A percentile compares a stretch with the other conserved stretches of the same genome.
Evolutionary conservation across 2,797 vertebrate species (phyloP).

Genomic region (Mionectes olivaceus): DNA sequence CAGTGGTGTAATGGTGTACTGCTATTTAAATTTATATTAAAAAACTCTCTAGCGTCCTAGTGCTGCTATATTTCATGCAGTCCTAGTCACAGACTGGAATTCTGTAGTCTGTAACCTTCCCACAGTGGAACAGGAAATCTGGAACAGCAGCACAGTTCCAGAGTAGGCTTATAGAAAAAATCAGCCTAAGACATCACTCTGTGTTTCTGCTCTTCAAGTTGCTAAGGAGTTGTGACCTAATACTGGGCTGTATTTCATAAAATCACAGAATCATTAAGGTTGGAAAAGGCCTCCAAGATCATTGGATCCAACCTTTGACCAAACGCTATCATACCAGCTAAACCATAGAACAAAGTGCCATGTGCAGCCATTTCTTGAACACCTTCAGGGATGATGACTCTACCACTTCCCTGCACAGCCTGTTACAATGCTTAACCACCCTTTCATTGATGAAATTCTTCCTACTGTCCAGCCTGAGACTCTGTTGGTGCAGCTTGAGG

Average conservation of each 20-base stretch:
- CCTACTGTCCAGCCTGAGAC: not conserved
- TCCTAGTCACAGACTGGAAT: not conserved
- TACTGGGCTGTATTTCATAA: not conserved
- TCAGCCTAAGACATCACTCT: not conserved
- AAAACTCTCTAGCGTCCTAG: not conserved
- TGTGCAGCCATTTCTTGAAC: rapidly evolving
- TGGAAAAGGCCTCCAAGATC: not conserved
- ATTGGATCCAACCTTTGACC: not conserved
- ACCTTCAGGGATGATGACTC: not conserved
- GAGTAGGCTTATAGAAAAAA: not conserved
- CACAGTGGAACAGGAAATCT: not conserved
- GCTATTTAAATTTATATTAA: not conserved
- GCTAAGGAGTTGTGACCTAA: not conserved
- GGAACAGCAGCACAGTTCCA: rapidly evolving
- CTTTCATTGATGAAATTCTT: not conserved
- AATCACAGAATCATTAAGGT: not conserved
- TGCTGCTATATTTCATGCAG: not conserved
- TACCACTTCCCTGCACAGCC: not conserved
- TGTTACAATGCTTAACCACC: not conserved
- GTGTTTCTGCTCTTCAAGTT: not conserved
- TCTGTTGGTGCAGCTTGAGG: not conserved
- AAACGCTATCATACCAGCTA: not conserved
- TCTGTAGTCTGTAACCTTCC: not conserved
- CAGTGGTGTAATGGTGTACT: not conserved
- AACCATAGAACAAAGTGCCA: not conserved